phyloP scores from a whole-genome alignment of 2,888 invertebrate species.

The Embidobia sp. region DNA sequence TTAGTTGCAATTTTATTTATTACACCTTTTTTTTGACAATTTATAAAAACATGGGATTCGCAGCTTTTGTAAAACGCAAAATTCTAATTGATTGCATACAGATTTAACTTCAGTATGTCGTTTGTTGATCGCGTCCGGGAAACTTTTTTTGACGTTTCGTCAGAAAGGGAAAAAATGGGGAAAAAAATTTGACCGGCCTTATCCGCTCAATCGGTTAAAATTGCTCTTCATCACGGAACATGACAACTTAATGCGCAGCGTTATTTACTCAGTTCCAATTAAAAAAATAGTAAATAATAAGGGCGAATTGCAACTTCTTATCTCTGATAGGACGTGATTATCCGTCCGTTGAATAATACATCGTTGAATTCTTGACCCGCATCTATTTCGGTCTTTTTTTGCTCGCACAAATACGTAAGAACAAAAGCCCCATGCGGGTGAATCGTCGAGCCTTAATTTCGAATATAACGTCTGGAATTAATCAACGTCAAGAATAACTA shows the following conservation, averaged over 20 bases:
- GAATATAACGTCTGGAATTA: slow-evolving; percentile 38
- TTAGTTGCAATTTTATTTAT: no score
- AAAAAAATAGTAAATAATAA: slow-evolving; percentile 40
- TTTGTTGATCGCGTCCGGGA: background rate
- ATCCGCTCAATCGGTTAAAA: slow-evolving; percentile 13
- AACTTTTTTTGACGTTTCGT: slow-evolving; percentile 4
- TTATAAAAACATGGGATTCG: no score
- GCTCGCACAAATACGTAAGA: slow-evolving; percentile 49
- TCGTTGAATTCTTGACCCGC: slow-evolving; percentile 65
- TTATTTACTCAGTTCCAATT: slow-evolving; percentile 35
- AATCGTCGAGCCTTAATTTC: slow-evolving; percentile 27
- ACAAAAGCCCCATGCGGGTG: slow-evolving; percentile 66
- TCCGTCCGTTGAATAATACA: slow-evolving; percentile 47
- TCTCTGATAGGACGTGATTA: slow-evolving; percentile 42
- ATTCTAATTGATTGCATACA: no score
- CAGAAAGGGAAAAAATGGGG: slow-evolving; percentile 14
- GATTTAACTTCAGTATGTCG: no score
- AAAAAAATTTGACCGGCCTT: background rate
- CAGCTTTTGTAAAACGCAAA: no score
- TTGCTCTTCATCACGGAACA: slow-evolving; percentile 38
- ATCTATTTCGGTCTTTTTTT: slow-evolving; percentile 58
- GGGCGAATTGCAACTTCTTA: slow-evolving; percentile 41
- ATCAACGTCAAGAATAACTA: slow-evolving; percentile 37
- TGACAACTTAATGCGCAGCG: slow-evolving; percentile 44
- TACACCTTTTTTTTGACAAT: no score